A percentile compares a stretch with the other conserved stretches of the same genome.
phyloP scores from a whole-genome alignment of 2,113 vertebrate species.

The Microtus ochrogaster region DNA sequence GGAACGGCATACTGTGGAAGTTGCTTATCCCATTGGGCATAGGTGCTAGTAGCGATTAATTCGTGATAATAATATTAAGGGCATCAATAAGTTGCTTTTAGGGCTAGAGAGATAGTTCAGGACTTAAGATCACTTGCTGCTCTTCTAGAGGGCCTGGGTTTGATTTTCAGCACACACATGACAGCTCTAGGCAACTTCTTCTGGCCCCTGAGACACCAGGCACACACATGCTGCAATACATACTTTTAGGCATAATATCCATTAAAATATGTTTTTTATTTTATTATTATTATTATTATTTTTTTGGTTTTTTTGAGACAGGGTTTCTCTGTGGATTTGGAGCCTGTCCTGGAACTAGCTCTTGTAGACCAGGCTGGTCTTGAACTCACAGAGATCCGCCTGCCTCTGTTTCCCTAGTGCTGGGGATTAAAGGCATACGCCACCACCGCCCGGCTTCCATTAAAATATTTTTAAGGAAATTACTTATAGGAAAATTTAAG shows the following conservation, averaged over 20 bases:
- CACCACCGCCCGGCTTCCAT: too few relatives aligned
- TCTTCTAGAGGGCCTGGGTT: not conserved
- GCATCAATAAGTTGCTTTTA: not conserved
- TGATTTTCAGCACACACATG: not conserved
- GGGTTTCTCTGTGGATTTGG: too few relatives aligned
- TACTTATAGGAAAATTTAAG: not conserved
- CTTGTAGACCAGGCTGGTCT: too few relatives aligned
- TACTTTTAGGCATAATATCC: not conserved
- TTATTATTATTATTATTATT: too few relatives aligned
- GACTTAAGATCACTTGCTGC: not conserved
- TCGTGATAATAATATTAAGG: slow-evolving; percentile 11
- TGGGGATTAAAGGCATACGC: too few relatives aligned
- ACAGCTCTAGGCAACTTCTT: too few relatives aligned
- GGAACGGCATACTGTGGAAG: not conserved
- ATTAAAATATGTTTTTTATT: not conserved
- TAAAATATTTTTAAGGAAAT: not conserved
- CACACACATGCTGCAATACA: not conserved
- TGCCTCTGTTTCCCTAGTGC: too few relatives aligned
- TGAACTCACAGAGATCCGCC: too few relatives aligned
- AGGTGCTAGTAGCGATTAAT: slow-evolving; percentile 16
- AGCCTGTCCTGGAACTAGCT: too few relatives aligned
- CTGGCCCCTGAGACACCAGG: not conserved
- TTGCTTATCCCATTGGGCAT: not conserved
- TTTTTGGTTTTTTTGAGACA: too few relatives aligned
- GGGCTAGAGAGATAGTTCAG: not conserved